A percentile compares a stretch with the other conserved stretches of the same genome.
Evolutionary conservation across 2,797 vertebrate species (phyloP).

Genomic region (Anas bahamensis): DNA sequence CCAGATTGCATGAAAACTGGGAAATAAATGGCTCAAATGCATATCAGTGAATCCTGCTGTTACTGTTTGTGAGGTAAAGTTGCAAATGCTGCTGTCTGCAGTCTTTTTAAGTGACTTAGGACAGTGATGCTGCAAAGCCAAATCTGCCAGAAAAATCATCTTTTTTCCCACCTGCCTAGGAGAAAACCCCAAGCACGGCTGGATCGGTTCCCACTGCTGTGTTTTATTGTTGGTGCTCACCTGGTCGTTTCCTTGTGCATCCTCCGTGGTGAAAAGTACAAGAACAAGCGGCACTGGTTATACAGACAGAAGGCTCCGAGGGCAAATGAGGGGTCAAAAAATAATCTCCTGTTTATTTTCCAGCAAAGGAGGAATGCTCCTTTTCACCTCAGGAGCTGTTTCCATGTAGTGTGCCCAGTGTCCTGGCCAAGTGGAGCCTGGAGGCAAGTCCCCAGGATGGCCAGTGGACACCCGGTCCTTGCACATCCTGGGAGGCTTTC

Average conservation of each 20-base stretch:
- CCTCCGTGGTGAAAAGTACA: rapidly evolving
- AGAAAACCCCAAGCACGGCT: background rate
- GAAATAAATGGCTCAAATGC: conserved; percentile 59
- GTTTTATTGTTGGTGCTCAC: background rate
- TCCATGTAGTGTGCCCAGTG: background rate
- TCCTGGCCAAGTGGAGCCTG: background rate
- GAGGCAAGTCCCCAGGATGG: background rate
- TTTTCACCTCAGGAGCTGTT: background rate
- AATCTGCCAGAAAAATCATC: no score
- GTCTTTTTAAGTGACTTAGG: background rate
- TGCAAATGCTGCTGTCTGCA: background rate
- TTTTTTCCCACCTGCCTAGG: background rate
- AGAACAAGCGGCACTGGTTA: rapidly evolving
- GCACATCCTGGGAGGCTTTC: background rate
- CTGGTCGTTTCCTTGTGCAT: background rate
- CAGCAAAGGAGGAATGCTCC: background rate
- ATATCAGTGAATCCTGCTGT: background rate
- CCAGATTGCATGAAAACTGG: conserved; percentile 45
- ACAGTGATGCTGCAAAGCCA: background rate
- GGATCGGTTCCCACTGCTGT: background rate
- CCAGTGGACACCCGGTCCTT: background rate
- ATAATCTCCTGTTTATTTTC: background rate
- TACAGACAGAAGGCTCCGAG: background rate
- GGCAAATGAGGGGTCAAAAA: background rate
- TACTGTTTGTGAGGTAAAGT: background rate